Percentiles rank a stretch among this genome's conserved stretches.
These are phyloP conservation scores for Trachythela sp. DNA, from an alignment of 64 coral and sea anemone species.

Conservation along the genomic window DNA sequence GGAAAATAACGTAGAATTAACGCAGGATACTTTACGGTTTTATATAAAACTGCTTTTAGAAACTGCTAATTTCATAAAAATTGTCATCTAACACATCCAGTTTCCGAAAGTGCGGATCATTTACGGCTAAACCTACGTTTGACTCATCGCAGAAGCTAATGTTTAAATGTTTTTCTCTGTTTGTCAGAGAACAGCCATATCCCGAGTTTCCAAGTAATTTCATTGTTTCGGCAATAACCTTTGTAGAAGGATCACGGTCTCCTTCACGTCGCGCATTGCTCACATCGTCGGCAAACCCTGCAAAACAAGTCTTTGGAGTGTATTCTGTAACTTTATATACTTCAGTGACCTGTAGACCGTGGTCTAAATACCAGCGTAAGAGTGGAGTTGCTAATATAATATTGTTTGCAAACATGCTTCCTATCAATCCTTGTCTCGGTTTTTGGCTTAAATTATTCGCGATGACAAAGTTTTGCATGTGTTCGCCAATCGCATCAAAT, in stretches of 20 bases:
- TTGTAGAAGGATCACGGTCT: slow-evolving; percentile 22
- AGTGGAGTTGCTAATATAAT: slow-evolving; percentile 40
- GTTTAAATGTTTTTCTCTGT: slow-evolving; percentile 21
- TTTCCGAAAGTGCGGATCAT: slow-evolving; percentile 25
- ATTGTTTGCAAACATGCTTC: slow-evolving; percentile 29
- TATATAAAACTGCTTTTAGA: no score
- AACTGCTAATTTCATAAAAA: slow-evolving; percentile 27
- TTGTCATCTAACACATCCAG: slow-evolving; percentile 25
- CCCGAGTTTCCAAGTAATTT: slow-evolving; percentile 36
- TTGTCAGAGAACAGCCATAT: slow-evolving; percentile 30
- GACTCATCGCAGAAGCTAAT: slow-evolving; percentile 32
- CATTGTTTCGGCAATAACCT: slow-evolving; percentile 33
- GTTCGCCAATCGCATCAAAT: slow-evolving; percentile 33
- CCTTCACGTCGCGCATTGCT: slow-evolving; percentile 39
- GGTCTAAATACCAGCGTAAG: slow-evolving; percentile 40
- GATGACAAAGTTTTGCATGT: slow-evolving; percentile 44
- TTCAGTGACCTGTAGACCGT: slow-evolving; percentile 30
- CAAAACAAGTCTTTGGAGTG: slow-evolving; percentile 27
- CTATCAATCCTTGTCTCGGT: slow-evolving; percentile 43
- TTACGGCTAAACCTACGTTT: not conserved
- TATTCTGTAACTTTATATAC: slow-evolving; percentile 45
- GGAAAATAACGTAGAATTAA: no score
- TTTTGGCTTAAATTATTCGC: slow-evolving; percentile 24
- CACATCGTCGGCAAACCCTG: slow-evolving; percentile 39
- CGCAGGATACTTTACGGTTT: no score